These are phyloP conservation scores for Schrankia costaestrigalis DNA, from an alignment of 2,888 invertebrate species.

Conservation along the genomic window DNA sequence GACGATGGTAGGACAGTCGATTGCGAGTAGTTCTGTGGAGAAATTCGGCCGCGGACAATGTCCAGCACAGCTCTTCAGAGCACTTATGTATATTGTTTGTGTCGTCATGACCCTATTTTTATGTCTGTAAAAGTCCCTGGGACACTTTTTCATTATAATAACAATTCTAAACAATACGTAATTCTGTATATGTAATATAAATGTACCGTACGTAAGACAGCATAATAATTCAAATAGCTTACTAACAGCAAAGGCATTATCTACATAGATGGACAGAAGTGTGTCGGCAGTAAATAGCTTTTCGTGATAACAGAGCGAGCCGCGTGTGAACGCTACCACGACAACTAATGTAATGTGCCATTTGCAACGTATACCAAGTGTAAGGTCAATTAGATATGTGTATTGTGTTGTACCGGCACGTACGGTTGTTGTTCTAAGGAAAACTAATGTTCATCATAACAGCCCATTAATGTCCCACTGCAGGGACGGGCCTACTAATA, in stretches of 20 bases:
- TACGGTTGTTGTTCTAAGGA: not conserved
- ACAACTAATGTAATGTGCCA: conserved; percentile 20
- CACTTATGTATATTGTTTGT: too few relatives aligned
- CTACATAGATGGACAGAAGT: conserved; percentile 57
- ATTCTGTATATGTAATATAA: too few relatives aligned
- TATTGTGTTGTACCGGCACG: not conserved
- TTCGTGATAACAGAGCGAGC: conserved; percentile 52
- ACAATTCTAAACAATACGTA: conserved; percentile 2
- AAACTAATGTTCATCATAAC: too few relatives aligned
- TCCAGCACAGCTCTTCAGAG: too few relatives aligned
- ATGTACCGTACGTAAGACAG: conserved; percentile 18
- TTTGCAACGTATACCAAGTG: conserved; percentile 9
- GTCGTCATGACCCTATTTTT: too few relatives aligned
- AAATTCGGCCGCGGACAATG: too few relatives aligned
- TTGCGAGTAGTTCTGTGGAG: too few relatives aligned
- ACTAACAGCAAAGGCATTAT: conserved; percentile 48
- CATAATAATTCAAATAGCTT: conserved; percentile 42
- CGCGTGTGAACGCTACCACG: conserved; percentile 55
- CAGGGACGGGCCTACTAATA: too few relatives aligned
- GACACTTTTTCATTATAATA: not conserved
- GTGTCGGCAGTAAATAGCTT: conserved; percentile 60
- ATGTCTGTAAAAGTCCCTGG: too few relatives aligned
- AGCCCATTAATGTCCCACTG: too few relatives aligned
- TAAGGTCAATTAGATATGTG: not conserved
- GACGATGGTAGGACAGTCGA: too few relatives aligned